phyloP scores from a whole-genome alignment of 2,888 invertebrate species.

The Athetis lepigone region DNA sequence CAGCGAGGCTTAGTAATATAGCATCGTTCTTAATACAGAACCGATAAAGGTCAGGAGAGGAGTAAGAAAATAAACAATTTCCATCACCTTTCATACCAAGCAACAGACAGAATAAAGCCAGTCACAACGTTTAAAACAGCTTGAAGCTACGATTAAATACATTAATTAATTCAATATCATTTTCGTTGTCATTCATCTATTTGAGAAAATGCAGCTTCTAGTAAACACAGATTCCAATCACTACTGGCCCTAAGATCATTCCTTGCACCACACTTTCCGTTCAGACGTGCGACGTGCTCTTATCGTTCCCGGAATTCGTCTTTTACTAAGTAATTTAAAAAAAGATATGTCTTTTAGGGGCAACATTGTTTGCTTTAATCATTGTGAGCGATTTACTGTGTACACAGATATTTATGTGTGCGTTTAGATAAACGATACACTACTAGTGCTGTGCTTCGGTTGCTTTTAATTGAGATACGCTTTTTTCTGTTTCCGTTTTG shows the following conservation, averaged over 20 bases:
- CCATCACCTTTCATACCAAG: no score
- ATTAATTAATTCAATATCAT: no score
- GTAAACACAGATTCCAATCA: neutral
- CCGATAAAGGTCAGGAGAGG: no score
- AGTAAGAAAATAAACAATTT: no score
- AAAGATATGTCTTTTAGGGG: constrained; percentile 80
- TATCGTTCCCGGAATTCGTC: constrained; percentile 87
- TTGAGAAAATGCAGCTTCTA: neutral
- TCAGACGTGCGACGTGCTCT: constrained; percentile 79
- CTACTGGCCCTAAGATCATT: constrained; percentile 26
- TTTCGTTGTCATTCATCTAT: neutral
- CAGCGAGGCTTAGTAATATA: no score
- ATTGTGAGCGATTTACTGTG: constrained; percentile 81
- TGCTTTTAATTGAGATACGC: constrained; percentile 36
- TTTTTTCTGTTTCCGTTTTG: constrained; percentile 1
- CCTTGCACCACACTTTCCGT: constrained; percentile 69
- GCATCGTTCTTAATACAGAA: no score
- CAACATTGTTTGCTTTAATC: constrained; percentile 84
- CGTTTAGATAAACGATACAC: constrained; percentile 56
- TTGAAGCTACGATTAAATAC: no score
- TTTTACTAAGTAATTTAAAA: constrained; percentile 87
- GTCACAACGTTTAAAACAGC: no score
- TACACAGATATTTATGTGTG: constrained; percentile 66
- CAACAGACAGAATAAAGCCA: no score
- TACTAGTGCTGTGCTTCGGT: constrained; percentile 23